phyloP scores from a whole-genome alignment of 2,113 vertebrate species.

The Gobio gobio region DNA sequence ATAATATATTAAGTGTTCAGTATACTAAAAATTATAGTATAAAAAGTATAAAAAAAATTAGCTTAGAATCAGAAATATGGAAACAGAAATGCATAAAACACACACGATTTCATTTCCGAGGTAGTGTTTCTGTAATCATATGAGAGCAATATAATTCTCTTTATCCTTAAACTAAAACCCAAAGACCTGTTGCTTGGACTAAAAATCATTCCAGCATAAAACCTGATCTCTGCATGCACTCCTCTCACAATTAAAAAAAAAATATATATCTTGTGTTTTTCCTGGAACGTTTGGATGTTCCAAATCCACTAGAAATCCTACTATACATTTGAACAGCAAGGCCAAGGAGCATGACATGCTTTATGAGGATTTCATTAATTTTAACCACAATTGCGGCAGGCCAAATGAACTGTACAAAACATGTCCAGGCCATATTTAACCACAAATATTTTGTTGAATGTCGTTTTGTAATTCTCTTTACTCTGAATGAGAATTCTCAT shows the following conservation, averaged over 20 bases:
- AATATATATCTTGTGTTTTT: neutral
- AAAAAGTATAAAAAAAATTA: neutral
- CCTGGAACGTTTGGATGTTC: neutral
- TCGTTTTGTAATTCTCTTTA: too few relatives aligned
- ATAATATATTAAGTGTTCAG: neutral
- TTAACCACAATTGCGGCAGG: neutral
- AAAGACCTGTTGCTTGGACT: neutral
- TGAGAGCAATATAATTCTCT: slow-evolving; percentile 1
- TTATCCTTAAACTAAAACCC: slow-evolving; percentile 5
- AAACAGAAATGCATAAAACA: slow-evolving; percentile 26
- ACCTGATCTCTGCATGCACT: neutral
- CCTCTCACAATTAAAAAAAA: neutral
- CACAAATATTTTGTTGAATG: neutral
- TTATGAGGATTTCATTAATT: neutral
- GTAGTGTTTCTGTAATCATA: slow-evolving; percentile 1
- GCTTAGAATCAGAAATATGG: slow-evolving; percentile 15
- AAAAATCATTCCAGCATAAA: neutral
- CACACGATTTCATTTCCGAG: slow-evolving; percentile 20
- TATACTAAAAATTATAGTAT: too few relatives aligned
- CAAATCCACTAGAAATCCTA: neutral
- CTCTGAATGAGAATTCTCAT: too few relatives aligned
- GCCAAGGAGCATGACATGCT: neutral
- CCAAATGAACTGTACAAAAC: neutral
- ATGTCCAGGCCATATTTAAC: neutral
- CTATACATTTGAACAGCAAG: neutral